Base-by-base conservation (phyloP, 2,113 vertebrate genomes). In the Amphiprion ocellaris region DNA sequence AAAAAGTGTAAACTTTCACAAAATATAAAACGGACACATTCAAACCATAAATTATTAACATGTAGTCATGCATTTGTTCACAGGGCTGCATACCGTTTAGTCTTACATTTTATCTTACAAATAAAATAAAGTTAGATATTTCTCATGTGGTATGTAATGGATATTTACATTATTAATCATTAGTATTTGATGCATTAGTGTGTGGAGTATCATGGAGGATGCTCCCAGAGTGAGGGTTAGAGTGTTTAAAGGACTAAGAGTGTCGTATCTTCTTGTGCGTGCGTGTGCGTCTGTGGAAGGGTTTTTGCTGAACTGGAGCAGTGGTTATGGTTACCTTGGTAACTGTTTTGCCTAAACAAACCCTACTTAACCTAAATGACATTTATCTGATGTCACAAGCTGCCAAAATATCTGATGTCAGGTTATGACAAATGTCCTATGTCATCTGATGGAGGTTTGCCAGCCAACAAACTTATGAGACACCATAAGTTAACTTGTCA, bases 1-100 rank as follows among this genome's bases (percentile, higher is more conserved):
- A 91, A 94, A 94, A 94, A 94, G 93, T 94, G 92, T 94, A 93
- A 94, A 94, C 92, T 90, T 88, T 92, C 92, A 94, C 93, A 92
- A 92, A 94, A 93, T 94, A 93, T 93, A 94, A 94, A 94, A 94
- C 92, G 12, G 87, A 94, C 87, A 93, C 91, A 92, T 94, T 88
- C 87, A 14, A 90, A 93, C 87, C 91, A 75, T 92, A 93, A 93
- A 92, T 91, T 87, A 94, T 91, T 91, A 89, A 93, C 87, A 91
- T 89, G 73, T 92, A 92, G 69, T 93, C 93, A 94, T 94, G 93
- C 93, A 90, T 93, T 90, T 93, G 90, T 92, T 93, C 88, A 92
- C 91, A 87, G 90, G 93, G 93, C 93, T 92, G 93, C 93, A 94
- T 93, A 92, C 90, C 69, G 62, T 92, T 92, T 89, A 92, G 84